Base-by-base conservation (phyloP, 2,113 vertebrate genomes). In the Amphiprion percula region DNA sequence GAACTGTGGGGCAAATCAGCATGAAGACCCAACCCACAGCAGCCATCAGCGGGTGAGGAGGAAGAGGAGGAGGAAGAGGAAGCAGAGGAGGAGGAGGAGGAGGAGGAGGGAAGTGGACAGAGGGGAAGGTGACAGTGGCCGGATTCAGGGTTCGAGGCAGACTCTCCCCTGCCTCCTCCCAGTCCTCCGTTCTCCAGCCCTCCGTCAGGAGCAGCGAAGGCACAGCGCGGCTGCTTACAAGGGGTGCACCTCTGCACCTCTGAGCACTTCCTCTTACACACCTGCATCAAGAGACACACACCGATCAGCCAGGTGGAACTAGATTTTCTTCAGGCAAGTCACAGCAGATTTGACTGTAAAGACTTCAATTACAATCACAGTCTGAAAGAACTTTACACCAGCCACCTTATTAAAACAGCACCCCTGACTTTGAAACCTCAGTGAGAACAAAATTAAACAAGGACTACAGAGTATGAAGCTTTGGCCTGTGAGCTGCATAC, bases 181-280 rank as follows among this genome's bases (percentile, higher is more conserved):
- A 83, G 82, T 59, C 78, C 86, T 50, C 90, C 85, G 37, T 90
- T 92, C 76, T 94, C 94, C 59, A 92, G 80, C 46, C 81, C 91
- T 87, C 83, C 92, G 2, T 92, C 89, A 5, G 93, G 87, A 82
- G 92, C 94, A 54, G 91, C 87, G 55, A 95, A 94, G 88, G 96
- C 84, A 87, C 97, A 97, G 88, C 97, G 97, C 3, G 96, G 96
- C 92, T 97, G 97, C 92, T 97, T 97, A 83, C 96, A 96, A 15
- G 96, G 96, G 52, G 96, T 94, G 84, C 95, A 96, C 84, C 95
- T 91, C 81, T 96, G 95, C 79, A 96, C 94, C 78, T 96, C 95
- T 30, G 95, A 93, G 66, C 96, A 96, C 86, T 99, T 98, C 82
- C 97, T 95, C 92, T 98, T 98, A 84, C 97, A 98, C 92, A 97